Evolutionary conservation across 64 coral and sea anemone genomes (phyloP), one percentile per base, ranked within the genome.

Genomic region (Porites australiensis): DNA sequence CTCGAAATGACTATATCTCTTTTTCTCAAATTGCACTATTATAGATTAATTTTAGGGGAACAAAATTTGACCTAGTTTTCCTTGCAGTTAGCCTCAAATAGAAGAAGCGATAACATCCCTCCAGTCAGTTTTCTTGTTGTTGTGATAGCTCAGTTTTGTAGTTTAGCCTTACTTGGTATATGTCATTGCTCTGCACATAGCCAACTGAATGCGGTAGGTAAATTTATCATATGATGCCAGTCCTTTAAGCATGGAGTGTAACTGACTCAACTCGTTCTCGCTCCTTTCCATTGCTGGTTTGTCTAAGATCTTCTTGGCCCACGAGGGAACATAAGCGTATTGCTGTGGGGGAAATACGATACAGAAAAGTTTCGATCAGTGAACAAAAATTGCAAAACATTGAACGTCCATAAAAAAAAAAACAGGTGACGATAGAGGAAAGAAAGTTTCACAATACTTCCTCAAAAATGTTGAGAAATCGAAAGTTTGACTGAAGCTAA

Each of bases 181-280:
- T 5, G 89, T 95, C 93, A 98, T 98, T 3, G 96, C 96, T n/a
- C 93, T 89, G 21, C 98, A 99, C 98, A 99, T 99, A 14, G 98
- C 98, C 15, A 99, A 66, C 54, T 99, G 98, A 72, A 99, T 96
- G 21, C 98, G 87, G 66, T 93, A 93, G 0, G 98, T 96, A 67
- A 99, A 96, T 63, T 99, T 99, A 64, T 96, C 91, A 75, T 99
- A 99, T 2, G 94, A 63, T 68, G 88, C 59, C 43, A 99, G 53
- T 13, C 98, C 94, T 22, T 99, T 90, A 2, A 95, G 83, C 77
- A 99, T 88, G 5, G 70, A 6, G 49, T 99, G 98, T 2, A 99
- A 22, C 27, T 99, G 98, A 69, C 83, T 85, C 14, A 99, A 46
- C 9, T 96, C 98, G 20, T 16, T 92, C 16, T 96, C 89, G 77